Base-by-base conservation (phyloP, 2,113 vertebrate genomes). In the Microtus montanus region DNA sequence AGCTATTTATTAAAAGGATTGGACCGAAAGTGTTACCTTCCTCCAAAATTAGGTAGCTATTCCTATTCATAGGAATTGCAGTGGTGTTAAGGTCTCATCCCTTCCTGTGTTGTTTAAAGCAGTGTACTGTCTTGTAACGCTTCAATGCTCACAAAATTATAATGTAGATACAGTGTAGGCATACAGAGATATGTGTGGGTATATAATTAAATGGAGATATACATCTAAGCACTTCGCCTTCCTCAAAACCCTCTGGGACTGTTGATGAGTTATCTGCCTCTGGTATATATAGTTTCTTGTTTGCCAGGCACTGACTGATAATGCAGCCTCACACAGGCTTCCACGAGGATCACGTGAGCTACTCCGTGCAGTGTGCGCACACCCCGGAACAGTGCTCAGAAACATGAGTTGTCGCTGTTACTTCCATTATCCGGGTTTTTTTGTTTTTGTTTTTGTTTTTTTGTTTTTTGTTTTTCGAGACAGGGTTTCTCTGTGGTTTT, bases 151-250 rank as follows among this genome's bases (percentile, higher is more conserved):
- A 92, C 94, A 98, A 97, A 96, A 96, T 74, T 80, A 82, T 47
- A 93, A 85, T 97, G 97, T 98, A 98, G 98, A 98, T 96, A 98
- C 89, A 49, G 12, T 78, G 12, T 61, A 15, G 7, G 26, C 63
- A 33, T 71, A 20, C 92, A 22, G 73, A 33, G 33, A 17, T 77
- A n/a, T 63, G 7, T 68, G 3, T 52, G 26, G 85, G 93, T 96
- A 87, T 90, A 95, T 96, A 98, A 96, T 98, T 98, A 97, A 98
- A 97, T 98, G 98, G 96, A 96, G 96, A 97, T 97, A 87, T 95
- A 92, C 87, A 86, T 78, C 33, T 91, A 94, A 54, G 33, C 44
- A n/a, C 85, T 95, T 94, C 17, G 64, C 41, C 19, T 86, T 84
- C 11, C 73, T 0, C 35, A 89, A 24, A 80, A 88, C 58, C 2